Percentiles rank a stretch among this genome's conserved stretches.
These are phyloP conservation scores for Hoplostethus mediterraneus DNA, from an alignment of 2,797 vertebrate genomes.

Conservation along the genomic window DNA sequence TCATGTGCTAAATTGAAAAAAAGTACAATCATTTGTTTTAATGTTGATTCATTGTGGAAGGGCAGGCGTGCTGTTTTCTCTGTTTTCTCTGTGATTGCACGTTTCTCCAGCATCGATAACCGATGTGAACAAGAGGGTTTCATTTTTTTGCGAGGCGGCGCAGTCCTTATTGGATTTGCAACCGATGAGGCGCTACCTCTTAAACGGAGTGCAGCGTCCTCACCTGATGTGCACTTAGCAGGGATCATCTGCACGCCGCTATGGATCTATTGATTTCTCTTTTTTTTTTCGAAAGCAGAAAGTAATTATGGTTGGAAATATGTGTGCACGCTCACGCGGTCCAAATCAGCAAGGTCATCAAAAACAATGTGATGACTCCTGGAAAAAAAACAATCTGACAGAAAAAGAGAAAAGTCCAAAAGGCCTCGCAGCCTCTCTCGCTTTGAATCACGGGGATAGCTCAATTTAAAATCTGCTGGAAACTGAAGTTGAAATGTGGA, in stretches of 20 bases:
- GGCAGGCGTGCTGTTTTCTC: not conserved
- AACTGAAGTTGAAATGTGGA: constrained; percentile 55
- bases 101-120: not conserved
- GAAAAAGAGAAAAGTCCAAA: constrained; percentile 15
- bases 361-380: constrained; percentile 42
- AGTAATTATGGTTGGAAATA: constrained; percentile 61
- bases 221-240: constrained; percentile 55
- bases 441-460: constrained; percentile 48
- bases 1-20: no score
- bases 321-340: constrained; percentile 21
- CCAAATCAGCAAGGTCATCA: constrained; percentile 55
- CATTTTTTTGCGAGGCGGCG: constrained; percentile 25
- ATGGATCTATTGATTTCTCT: constrained; percentile 65
- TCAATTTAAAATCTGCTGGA: constrained; percentile 54
- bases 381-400: constrained; percentile 4
- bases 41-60: no score
- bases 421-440: not conserved
- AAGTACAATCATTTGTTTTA: no score
- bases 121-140: constrained; percentile 28
- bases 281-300: constrained; percentile 30
- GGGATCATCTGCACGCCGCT: constrained; percentile 1
- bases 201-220: constrained; percentile 57
- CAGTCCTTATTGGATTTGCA: constrained; percentile 56
- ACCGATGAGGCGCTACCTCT: constrained; percentile 34
- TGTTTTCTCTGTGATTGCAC: constrained; percentile 3